Conservation (phyloP, 2,888 invertebrate genomes). For the Therioaphis trifolii region DNA sequence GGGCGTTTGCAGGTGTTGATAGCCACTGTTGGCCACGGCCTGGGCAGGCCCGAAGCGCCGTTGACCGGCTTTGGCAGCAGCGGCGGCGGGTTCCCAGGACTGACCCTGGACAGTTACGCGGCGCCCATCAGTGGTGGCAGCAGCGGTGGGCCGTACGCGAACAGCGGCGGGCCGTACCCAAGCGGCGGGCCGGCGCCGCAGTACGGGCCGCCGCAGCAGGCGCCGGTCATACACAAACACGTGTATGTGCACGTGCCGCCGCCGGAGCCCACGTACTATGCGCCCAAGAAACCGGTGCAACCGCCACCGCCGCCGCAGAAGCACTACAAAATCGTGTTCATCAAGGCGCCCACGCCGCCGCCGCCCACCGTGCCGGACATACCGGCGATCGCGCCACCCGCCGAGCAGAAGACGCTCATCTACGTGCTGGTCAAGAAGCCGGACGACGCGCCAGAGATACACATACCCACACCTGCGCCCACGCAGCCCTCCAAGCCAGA, state of each 20-base stretch:
- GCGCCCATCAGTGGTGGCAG: constrained; percentile 69
- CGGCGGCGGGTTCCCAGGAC: constrained; percentile 69
- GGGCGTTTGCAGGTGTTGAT: constrained; percentile 67
- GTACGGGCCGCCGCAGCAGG: constrained; percentile 78
- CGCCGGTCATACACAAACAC: constrained; percentile 87
- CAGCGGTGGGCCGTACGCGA: constrained; percentile 63
- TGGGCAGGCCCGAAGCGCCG: constrained; percentile 67
- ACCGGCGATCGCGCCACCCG: constrained; percentile 77
- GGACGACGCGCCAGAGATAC: constrained; percentile 83
- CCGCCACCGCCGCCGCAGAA: constrained; percentile 76
- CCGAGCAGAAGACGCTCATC: constrained; percentile 89
- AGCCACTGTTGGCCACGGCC: constrained; percentile 67
- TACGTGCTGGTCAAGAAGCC: constrained; percentile 91
- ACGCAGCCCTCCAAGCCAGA: constrained; percentile 90
- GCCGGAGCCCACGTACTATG: constrained; percentile 81
- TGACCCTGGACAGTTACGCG: constrained; percentile 71
- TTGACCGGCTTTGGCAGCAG: constrained; percentile 63
- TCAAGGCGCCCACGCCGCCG: constrained; percentile 75
- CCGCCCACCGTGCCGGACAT: constrained; percentile 71
- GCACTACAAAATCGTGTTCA: constrained; percentile 87
- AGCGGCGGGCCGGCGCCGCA: constrained; percentile 76
- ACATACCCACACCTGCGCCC: constrained; percentile 82
- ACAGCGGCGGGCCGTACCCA: constrained; percentile 67
- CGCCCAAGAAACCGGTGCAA: constrained; percentile 74
- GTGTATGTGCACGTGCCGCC: constrained; percentile 92